Evolutionary conservation across 2,888 invertebrate species (phyloP), one percentile per base, ranked within the genome.

Genomic region (Chesias legatella): DNA sequence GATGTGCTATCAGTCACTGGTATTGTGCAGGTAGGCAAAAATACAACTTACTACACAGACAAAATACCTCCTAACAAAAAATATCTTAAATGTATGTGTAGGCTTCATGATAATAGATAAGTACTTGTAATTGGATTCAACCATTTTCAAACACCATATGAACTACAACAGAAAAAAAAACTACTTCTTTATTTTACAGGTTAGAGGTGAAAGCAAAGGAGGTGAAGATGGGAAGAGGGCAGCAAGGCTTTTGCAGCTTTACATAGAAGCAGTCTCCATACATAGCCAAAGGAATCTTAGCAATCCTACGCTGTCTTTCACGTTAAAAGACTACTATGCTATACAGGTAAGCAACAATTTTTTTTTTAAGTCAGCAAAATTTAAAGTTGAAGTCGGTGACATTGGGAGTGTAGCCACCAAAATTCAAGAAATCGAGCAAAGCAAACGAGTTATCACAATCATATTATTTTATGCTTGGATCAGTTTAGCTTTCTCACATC

Each of bases 1-100:
- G 97, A 98, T 83, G 93, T 95, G 56, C 90, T 98, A 0, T 94
- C 94, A 7, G 89, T 98, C 6, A 94, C 94, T 39, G 98, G 98
- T 21, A 91, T 97, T 49, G 91, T 98, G 10, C 96, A 95, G 88
- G 93, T 55, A 39, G 1, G 6, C 7, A 5, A 17, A 30, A 10
- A 8, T 27, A 22, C 10, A 6, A 22, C 11, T 17, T 5, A 29
- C n/a, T n/a, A n/a, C n/a, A n/a, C n/a, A n/a, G n/a, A n/a, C n/a
- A n/a, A n/a, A n/a, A n/a, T n/a, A n/a, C n/a, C n/a, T n/a, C n/a
- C n/a, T n/a, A n/a, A n/a, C n/a, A n/a, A n/a, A n/a, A n/a, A n/a
- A n/a, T n/a, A n/a, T n/a, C n/a, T n/a, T n/a, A n/a, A n/a, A n/a
- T n/a, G n/a, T n/a, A n/a, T n/a, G n/a, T n/a, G n/a, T n/a, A n/a